Percentiles rank a stretch among this genome's conserved stretches.
Evolutionary conservation across 2,113 vertebrate species (phyloP).

Genomic region (Bolborhynchus lineola): DNA sequence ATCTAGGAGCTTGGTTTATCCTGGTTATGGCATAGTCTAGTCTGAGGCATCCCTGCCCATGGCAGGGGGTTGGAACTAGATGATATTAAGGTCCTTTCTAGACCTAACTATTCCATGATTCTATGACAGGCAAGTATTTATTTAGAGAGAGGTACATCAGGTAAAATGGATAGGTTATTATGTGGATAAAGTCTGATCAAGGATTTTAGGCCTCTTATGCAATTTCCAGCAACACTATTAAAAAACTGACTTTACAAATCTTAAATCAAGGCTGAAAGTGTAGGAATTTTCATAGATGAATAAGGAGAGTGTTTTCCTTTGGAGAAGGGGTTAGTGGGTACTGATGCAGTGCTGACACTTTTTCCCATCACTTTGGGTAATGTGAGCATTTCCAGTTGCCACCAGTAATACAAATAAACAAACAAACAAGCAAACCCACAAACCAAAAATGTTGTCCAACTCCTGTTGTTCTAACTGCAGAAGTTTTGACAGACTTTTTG

Average conservation of each 20-base stretch:
- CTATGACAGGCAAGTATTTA: neutral
- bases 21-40: neutral
- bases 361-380: neutral
- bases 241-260: neutral
- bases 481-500: constrained; percentile 1
- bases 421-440: neutral
- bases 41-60: neutral
- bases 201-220: neutral
- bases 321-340: neutral
- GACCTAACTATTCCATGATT: neutral
- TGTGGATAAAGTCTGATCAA: neutral
- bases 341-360: neutral
- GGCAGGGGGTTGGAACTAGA: neutral
- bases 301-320: neutral
- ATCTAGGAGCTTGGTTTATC: neutral
- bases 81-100: neutral
- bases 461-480: neutral
- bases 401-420: neutral
- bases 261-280: neutral
- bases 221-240: neutral
- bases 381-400: neutral
- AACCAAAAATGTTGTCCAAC: neutral
- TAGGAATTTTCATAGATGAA: neutral
- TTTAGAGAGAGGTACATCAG: neutral
- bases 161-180: neutral